Conservation (phyloP, 2,888 invertebrate genomes). For the Esperia sulphurella region DNA sequence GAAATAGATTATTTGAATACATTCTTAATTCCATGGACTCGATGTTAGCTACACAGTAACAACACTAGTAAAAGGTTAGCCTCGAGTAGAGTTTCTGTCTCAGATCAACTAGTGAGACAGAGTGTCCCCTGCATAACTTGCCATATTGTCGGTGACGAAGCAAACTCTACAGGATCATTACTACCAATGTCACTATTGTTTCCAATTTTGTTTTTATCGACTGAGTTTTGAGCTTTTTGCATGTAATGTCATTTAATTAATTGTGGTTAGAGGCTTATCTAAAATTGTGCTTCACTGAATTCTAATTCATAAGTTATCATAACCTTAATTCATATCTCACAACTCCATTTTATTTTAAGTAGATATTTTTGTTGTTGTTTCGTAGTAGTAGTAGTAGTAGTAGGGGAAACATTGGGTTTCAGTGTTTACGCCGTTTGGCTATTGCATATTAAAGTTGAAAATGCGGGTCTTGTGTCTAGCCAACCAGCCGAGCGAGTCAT, state of each 20-base stretch:
- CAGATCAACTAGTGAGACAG: conserved; percentile 9
- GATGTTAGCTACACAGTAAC: conserved; percentile 7
- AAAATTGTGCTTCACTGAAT: background rate
- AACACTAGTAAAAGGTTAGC: background rate
- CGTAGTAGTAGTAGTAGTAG: too few relatives aligned
- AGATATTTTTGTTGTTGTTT: too few relatives aligned
- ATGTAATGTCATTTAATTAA: background rate
- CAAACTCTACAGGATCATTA: conserved; percentile 16
- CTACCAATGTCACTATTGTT: background rate
- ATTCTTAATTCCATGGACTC: too few relatives aligned
- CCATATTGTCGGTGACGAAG: conserved; percentile 65
- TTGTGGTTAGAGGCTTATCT: background rate
- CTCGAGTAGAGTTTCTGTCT: background rate
- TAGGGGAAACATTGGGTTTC: too few relatives aligned
- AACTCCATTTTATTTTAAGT: too few relatives aligned
- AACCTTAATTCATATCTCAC: too few relatives aligned
- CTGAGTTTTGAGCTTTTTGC: background rate
- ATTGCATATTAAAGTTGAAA: too few relatives aligned
- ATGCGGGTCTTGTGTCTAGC: too few relatives aligned
- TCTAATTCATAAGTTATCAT: too few relatives aligned
- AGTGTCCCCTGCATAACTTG: conserved; percentile 29
- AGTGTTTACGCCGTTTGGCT: too few relatives aligned
- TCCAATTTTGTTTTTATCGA: background rate
- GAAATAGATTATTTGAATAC: too few relatives aligned
- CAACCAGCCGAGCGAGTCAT: too few relatives aligned